Evolutionary conservation across 2,113 vertebrate genomes (phyloP).

Genomic region (Bostrychus sinensis): DNA sequence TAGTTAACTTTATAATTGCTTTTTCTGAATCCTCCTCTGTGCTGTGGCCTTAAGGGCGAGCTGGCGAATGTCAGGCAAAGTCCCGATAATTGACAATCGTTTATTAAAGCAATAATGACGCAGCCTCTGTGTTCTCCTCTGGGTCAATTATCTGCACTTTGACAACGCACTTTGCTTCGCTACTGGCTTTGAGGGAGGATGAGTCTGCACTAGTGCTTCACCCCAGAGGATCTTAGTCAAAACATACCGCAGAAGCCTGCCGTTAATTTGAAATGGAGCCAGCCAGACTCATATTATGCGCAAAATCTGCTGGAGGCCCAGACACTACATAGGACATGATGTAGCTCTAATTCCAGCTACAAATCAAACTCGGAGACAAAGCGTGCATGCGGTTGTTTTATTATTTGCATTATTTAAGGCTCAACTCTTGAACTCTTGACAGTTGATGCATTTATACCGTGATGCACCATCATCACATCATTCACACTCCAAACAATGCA

Average conservation of each 20-base stretch:
- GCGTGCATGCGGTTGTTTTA: neutral
- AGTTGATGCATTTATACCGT: constrained; percentile 6
- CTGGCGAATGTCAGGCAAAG: constrained; percentile 41
- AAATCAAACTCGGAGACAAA: neutral
- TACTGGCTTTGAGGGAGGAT: constrained; percentile 42
- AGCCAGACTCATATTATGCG: constrained; percentile 19
- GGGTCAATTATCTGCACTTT: constrained; percentile 62
- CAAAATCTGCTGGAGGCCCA: constrained; percentile 28
- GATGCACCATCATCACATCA: neutral
- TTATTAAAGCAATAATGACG: constrained; percentile 66
- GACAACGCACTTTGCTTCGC: constrained; percentile 32
- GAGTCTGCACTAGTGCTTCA: constrained; percentile 38
- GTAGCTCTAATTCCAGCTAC: constrained; percentile 19
- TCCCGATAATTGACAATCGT: constrained; percentile 57
- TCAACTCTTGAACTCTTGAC: constrained; percentile 33
- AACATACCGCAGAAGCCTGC: constrained; percentile 7
- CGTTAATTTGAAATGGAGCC: constrained; percentile 43
- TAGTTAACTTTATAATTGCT: constrained; percentile 63
- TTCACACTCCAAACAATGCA: neutral
- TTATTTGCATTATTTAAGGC: constrained; percentile 45
- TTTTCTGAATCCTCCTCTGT: constrained; percentile 33
- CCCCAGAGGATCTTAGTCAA: constrained; percentile 33
- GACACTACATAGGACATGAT: constrained; percentile 10
- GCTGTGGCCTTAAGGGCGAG: constrained; percentile 33
- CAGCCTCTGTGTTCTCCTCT: constrained; percentile 47